Evolutionary conservation across 2,888 invertebrate species (phyloP).

Genomic region (Bellardia pandia): DNA sequence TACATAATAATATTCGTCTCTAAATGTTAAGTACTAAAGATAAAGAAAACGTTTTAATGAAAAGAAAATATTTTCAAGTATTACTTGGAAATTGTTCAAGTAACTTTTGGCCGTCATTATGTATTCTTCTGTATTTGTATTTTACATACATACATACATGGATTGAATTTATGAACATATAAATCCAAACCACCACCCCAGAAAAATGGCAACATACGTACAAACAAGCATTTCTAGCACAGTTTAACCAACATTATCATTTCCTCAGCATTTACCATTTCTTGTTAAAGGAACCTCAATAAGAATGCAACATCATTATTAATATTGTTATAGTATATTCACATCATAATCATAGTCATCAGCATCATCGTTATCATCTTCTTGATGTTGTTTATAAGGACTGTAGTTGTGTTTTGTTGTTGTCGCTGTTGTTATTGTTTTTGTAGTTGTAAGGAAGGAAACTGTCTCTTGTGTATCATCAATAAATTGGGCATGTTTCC

Average conservation of each 20-base stretch:
- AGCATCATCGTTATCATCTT: constrained; percentile 26
- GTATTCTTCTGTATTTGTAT: not conserved
- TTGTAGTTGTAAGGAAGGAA: constrained; percentile 65
- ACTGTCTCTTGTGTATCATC: constrained; percentile 70
- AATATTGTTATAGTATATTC: constrained; percentile 33
- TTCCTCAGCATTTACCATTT: constrained; percentile 64
- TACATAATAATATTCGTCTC: not conserved
- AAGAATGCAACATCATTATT: constrained; percentile 53
- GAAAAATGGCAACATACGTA: not conserved
- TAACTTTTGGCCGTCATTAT: constrained; percentile 6
- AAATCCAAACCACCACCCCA: not conserved
- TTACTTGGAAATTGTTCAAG: constrained; percentile 47
- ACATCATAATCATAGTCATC: not conserved
- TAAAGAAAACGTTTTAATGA: constrained; percentile 19
- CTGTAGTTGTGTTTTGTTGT: not conserved
- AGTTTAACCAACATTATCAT: constrained; percentile 67
- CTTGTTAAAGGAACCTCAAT: constrained; percentile 59
- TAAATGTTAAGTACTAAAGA: not conserved
- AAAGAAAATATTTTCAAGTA: constrained; percentile 36
- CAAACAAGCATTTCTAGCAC: not conserved
- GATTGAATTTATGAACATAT: not conserved
- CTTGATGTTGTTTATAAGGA: constrained; percentile 39
- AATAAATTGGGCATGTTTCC: constrained; percentile 74
- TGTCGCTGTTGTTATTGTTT: constrained; percentile 6
- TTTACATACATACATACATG: too few species aligned